Percentiles rank a stretch among this genome's conserved stretches.
These are phyloP conservation scores for Sebastiscus albofasciatus DNA, from an alignment of 2,797 vertebrate species.

Conservation along the genomic window DNA sequence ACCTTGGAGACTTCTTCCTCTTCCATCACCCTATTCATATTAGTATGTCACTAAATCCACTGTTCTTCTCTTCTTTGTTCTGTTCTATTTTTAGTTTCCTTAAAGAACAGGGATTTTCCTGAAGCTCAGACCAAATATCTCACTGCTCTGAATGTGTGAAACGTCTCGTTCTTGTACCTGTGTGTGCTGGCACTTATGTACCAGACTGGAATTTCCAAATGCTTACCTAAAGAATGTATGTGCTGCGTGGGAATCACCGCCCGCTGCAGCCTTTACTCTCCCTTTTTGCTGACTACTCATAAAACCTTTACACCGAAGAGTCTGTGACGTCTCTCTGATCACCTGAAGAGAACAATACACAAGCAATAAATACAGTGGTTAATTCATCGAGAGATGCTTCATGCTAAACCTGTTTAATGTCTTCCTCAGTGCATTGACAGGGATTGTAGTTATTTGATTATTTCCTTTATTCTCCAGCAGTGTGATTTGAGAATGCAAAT, in stretches of 20 bases:
- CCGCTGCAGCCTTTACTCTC: not conserved
- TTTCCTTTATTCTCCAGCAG: not conserved
- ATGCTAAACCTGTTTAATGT: not conserved
- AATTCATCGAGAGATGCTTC: not conserved
- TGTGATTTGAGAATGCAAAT: not conserved
- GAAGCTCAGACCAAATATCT: not conserved
- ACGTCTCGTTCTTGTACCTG: not conserved
- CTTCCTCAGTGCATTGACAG: not conserved
- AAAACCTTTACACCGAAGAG: not conserved
- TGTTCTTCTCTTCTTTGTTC: not conserved
- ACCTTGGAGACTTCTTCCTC: not conserved
- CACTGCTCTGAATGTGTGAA: not conserved
- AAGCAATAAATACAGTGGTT: not conserved
- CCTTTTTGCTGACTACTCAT: not conserved
- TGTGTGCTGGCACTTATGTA: not conserved
- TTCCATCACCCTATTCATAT: not conserved
- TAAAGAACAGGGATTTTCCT: constrained; percentile 11
- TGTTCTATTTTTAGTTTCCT: not conserved
- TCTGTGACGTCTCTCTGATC: not conserved
- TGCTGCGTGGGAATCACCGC: not conserved
- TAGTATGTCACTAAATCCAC: too few species aligned
- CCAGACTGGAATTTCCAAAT: constrained; percentile 30
- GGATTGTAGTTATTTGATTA: not conserved
- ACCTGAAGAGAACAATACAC: not conserved
- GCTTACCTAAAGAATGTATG: not conserved